Evolutionary conservation across 2,797 vertebrate genomes (phyloP).

Genomic region (Pipistrellus pygmaeus): DNA sequence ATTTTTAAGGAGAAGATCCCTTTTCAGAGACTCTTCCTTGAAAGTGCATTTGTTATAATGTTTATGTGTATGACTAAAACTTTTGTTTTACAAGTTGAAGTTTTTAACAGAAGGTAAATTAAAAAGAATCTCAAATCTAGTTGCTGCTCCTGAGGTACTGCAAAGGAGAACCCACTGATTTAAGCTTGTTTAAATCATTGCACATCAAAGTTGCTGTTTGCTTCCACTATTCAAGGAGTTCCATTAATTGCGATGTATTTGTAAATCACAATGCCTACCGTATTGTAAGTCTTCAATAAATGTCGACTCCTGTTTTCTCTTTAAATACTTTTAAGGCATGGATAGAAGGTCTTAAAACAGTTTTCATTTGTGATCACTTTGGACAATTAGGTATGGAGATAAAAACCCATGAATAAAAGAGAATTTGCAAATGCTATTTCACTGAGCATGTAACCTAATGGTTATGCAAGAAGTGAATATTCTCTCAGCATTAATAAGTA

Average conservation of each 20-base stretch:
- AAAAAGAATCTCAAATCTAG: background rate
- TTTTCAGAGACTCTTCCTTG: constrained; percentile 29
- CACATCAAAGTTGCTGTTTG: background rate
- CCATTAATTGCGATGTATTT: background rate
- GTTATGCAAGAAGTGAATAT: constrained; percentile 29
- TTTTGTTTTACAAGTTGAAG: background rate
- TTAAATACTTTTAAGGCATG: background rate
- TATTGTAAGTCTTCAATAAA: background rate
- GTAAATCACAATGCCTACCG: background rate
- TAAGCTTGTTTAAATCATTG: background rate
- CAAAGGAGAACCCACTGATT: background rate
- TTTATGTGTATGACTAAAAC: constrained; percentile 52
- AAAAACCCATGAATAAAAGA: constrained; percentile 8
- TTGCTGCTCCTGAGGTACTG: background rate
- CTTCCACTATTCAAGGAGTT: background rate
- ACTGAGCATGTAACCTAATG: background rate
- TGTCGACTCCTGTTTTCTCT: background rate
- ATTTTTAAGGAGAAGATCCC: constrained; percentile 59
- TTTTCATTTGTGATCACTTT: constrained; percentile 54
- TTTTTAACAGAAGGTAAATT: background rate
- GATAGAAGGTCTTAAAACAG: background rate
- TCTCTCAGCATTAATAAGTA: constrained; percentile 43
- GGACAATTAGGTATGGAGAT: background rate
- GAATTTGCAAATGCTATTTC: constrained; percentile 22
- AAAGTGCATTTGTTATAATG: constrained; percentile 25